A percentile compares a stretch with the other conserved stretches of the same genome.
phyloP scores from a whole-genome alignment of 2,888 invertebrate species.

The Operophtera brumata region DNA sequence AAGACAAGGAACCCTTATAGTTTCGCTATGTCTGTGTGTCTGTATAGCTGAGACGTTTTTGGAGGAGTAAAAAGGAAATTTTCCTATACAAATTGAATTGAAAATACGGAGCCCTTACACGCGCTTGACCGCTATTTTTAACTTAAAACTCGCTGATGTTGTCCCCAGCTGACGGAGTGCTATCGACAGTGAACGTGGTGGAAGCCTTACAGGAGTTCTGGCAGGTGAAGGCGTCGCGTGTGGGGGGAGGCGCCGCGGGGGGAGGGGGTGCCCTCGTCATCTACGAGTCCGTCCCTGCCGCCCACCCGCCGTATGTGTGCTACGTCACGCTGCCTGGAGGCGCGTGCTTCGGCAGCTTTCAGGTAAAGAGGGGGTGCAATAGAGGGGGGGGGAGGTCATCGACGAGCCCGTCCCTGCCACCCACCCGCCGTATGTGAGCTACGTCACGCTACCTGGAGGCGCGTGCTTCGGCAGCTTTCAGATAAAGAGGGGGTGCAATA shows the following conservation, averaged over 20 bases:
- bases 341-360: constrained; percentile 97
- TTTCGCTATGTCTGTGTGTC: too few relatives aligned
- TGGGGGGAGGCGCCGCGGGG: constrained; percentile 77
- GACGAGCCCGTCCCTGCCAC: constrained; percentile 96
- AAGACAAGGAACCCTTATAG: too few relatives aligned
- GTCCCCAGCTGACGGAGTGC: constrained; percentile 66
- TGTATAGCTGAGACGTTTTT: too few relatives aligned
- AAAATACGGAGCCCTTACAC: too few relatives aligned
- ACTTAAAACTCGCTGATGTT: background rate
- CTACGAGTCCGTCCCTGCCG: constrained; percentile 96
- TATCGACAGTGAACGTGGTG: constrained; percentile 92
- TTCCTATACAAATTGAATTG: too few relatives aligned
- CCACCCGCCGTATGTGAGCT: constrained; percentile 96
- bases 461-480: constrained; percentile 98
- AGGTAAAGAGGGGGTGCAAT: constrained; percentile 76
- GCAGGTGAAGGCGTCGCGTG: constrained; percentile 97
- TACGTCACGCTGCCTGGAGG: constrained; percentile 97
- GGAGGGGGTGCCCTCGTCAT: constrained; percentile 94
- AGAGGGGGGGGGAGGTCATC: constrained; percentile 82
- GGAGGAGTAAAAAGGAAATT: too few relatives aligned
- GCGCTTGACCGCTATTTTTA: background rate
- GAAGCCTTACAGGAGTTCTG: constrained; percentile 98
- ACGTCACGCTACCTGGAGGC: constrained; percentile 96
- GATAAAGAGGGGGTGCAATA: constrained; percentile 68
- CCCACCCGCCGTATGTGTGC: constrained; percentile 95